Evolutionary conservation across 1,140 invertebrate genomes (phyloP), one percentile per base, ranked within the genome.

Genomic region (Leptoteleia sp.): DNA sequence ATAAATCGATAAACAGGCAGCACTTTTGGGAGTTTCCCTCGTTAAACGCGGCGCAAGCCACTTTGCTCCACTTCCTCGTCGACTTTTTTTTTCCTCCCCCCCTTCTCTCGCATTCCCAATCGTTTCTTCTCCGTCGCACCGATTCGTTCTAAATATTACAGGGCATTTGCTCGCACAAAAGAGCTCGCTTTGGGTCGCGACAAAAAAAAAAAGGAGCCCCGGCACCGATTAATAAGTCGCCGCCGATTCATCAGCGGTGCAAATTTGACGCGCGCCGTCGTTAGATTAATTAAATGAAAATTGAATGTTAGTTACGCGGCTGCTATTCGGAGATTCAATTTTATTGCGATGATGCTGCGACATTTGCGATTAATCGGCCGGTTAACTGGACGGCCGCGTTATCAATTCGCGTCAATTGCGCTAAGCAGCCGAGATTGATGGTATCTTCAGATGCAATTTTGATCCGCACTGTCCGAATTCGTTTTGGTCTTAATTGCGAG

Each of bases 1-100:
- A 82, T 82, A 67, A 72, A 84, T 84, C 82, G 75, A 77, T 82
- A 81, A 84, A 75, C 73, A 79, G 71, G 37, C 67, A 79, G 81
- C 81, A 84, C 82, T 84, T 84, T 84, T 82, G 80, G 81, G 82
- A 84, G 79, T 82, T 83, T 81, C 79, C 65, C 79, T 78, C 67
- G 81, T 78, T 82, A 82, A 79, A 83, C 67, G 72, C 48, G 76
- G 76, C 82, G 62, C 82, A 81, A 82, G 78, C 79, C 82, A 84
- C 82, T 84, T 84, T 84, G 73, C 70, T 73, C 68, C 61, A 55
- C 68, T 77, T 68, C 68, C 76, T 67, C 62, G 45, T 33, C 75
- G 35, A n/a, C n/a, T n/a, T n/a, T n/a, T n/a, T n/a, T n/a, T n/a
- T n/a, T 6, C 22, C 22, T 6, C 22, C 22, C 22, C 22, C 22